phyloP scores from a whole-genome alignment of 2,888 invertebrate genomes.

The Yponomeuta malinellus region DNA sequence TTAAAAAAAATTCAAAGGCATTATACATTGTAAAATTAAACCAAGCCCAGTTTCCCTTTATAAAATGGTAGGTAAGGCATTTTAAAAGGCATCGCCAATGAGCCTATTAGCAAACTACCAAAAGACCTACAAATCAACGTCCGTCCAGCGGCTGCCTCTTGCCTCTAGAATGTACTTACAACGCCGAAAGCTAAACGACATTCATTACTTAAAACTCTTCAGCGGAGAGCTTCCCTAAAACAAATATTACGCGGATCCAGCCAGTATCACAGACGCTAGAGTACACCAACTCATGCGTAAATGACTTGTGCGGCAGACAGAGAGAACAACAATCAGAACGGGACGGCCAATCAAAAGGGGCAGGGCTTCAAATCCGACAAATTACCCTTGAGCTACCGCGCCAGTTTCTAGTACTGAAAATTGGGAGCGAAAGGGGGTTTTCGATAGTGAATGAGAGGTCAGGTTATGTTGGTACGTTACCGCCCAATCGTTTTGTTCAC shows the following conservation, averaged over 20 bases:
- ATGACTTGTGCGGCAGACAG: slow-evolving; percentile 30
- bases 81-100: too few species aligned
- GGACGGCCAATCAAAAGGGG: slow-evolving; percentile 26
- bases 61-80: too few species aligned
- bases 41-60: too few species aligned
- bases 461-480: slow-evolving; percentile 28
- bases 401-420: background rate
- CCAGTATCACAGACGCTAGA: slow-evolving; percentile 27
- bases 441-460: slow-evolving; percentile 22
- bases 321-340: slow-evolving; percentile 29
- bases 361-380: slow-evolving; percentile 24
- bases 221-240: slow-evolving; percentile 22
- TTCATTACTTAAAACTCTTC: slow-evolving; percentile 16
- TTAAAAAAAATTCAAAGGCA: too few species aligned
- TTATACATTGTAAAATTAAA: too few species aligned
- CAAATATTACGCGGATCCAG: slow-evolving; percentile 37
- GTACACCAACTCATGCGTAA: slow-evolving; percentile 41
- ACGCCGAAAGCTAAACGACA: background rate
- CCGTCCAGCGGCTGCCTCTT: background rate
- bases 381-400: slow-evolving; percentile 24
- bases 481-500: slow-evolving; percentile 61
- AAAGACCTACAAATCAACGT: background rate
- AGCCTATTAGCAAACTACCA: background rate
- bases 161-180: background rate
- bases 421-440: background rate